Percentiles rank a stretch among this genome's conserved stretches.
These are phyloP conservation scores for Rhea americana DNA, from an alignment of 2,113 vertebrate species.

Conservation along the genomic window DNA sequence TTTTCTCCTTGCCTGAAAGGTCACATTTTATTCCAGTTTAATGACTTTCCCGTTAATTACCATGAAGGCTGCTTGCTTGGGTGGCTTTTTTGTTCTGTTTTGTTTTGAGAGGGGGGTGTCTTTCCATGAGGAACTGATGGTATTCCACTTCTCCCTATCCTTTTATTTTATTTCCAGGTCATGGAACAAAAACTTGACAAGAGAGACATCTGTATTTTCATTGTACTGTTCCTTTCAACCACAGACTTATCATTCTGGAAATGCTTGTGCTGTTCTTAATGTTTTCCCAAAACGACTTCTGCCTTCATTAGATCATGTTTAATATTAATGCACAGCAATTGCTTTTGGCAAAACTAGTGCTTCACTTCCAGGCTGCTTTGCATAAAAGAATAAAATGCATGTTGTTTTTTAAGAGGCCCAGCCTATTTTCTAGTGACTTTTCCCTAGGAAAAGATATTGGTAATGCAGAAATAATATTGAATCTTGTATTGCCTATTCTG, in stretches of 20 bases:
- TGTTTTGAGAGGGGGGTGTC: neutral
- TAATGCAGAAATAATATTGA: conserved; percentile 31
- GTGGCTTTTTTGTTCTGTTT: neutral
- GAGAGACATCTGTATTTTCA: conserved; percentile 47
- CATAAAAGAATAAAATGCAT: conserved; percentile 25
- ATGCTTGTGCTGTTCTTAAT: conserved; percentile 53
- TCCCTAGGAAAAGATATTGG: neutral
- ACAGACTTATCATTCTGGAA: conserved; percentile 66
- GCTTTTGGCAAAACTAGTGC: conserved; percentile 72
- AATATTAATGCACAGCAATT: conserved; percentile 71
- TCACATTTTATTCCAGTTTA: neutral
- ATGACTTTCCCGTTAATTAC: neutral
- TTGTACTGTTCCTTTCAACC: conserved; percentile 33
- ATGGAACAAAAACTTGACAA: neutral
- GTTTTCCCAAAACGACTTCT: conserved; percentile 74
- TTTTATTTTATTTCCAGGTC: neutral
- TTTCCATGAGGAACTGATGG: neutral
- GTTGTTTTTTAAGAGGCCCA: conserved; percentile 12
- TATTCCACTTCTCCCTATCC: neutral
- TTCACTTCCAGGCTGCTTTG: conserved; percentile 39
- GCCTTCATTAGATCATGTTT: conserved; percentile 70
- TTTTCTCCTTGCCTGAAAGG: neutral
- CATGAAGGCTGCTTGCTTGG: neutral
- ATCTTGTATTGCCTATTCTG: conserved; percentile 6
- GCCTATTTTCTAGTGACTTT: conserved; percentile 36